Conservation (phyloP, 2,797 vertebrate species). For the Pantherophis alleghaniensis region DNA sequence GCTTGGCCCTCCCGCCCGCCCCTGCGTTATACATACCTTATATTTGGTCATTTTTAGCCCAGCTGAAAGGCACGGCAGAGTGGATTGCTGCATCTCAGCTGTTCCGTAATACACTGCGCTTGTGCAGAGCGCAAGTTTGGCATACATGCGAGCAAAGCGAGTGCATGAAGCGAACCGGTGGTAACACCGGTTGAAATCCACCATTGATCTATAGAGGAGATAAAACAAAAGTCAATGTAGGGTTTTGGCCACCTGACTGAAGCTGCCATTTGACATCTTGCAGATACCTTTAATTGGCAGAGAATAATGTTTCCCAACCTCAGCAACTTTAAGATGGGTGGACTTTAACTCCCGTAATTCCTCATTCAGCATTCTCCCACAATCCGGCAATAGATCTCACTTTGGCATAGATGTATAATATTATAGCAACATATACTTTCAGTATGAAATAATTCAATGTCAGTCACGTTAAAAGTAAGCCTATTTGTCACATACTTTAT, state of each 20-base stretch:
- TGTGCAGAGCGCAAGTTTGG: too few relatives aligned
- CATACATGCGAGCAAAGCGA: too few relatives aligned
- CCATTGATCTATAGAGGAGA: neutral
- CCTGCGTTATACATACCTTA: too few relatives aligned
- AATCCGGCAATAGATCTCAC: neutral
- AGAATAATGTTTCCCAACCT: neutral
- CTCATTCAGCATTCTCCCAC: neutral
- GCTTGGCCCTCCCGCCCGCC: too few relatives aligned
- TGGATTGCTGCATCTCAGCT: too few relatives aligned
- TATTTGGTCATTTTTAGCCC: too few relatives aligned
- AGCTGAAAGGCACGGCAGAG: too few relatives aligned
- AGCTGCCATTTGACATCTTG: neutral
- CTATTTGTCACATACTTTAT: neutral
- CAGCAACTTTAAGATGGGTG: neutral
- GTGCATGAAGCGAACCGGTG: too few relatives aligned
- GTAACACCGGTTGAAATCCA: too few relatives aligned
- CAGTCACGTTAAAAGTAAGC: neutral
- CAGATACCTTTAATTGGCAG: neutral
- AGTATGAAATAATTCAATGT: neutral
- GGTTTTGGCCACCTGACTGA: neutral
- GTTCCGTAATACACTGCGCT: too few relatives aligned
- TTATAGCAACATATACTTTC: neutral
- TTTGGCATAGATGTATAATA: neutral
- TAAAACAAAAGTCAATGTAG: neutral
- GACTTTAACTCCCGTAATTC: neutral